Evolutionary conservation across 2,113 vertebrate species (phyloP).

Genomic region (Muscicapa adusta): DNA sequence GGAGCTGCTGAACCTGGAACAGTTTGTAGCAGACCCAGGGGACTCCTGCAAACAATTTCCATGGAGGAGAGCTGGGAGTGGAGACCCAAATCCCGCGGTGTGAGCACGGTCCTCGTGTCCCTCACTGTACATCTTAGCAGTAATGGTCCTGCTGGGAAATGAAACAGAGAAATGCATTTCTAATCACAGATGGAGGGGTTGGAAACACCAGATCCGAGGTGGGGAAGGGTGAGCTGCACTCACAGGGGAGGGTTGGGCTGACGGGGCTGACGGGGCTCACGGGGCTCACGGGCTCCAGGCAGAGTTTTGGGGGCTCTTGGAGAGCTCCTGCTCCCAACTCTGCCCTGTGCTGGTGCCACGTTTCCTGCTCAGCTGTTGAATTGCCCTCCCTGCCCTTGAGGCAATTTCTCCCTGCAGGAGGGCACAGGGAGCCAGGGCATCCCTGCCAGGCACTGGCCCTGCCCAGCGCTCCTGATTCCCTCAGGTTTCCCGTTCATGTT

Average conservation of each 20-base stretch:
- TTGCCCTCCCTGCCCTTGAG: fast-evolving
- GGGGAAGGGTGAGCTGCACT: neutral
- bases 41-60: neutral
- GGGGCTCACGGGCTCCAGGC: neutral
- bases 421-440: fast-evolving
- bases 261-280: too few relatives aligned
- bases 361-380: neutral
- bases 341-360: neutral
- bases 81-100: fast-evolving
- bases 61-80: neutral
- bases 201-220: fast-evolving
- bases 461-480: too few relatives aligned
- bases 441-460: neutral
- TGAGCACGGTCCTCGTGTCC: fast-evolving
- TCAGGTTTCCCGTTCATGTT: too few relatives aligned
- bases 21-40: neutral
- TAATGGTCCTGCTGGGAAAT: fast-evolving
- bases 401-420: fast-evolving
- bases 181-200: too few relatives aligned
- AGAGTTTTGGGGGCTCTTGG: fast-evolving
- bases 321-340: fast-evolving
- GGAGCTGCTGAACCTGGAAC: neutral
- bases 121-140: fast-evolving
- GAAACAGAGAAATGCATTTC: neutral
- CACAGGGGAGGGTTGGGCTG: neutral